Evolutionary conservation across 2,888 invertebrate species (phyloP), one percentile per base, ranked within the genome.

Genomic region (Thumatha senex): DNA sequence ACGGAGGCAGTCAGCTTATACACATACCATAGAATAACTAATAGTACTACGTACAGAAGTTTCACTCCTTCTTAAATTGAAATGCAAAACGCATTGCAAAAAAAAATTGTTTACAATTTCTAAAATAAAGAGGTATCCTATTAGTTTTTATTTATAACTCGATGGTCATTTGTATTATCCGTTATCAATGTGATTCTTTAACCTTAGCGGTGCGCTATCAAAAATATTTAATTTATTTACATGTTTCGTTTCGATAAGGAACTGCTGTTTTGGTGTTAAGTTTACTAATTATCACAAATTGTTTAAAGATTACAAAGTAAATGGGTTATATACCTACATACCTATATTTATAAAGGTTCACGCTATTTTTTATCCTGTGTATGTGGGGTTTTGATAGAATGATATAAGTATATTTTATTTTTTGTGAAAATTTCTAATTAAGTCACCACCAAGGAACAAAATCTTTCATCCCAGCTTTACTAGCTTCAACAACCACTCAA

Each of bases 131-230:
- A 11, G 39, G 18, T 39, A 14, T 42, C 31, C 75, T 61, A 67
- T 72, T 55, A 72, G 73, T 74, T 69, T 62, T 75, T 82, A 82
- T 82, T 80, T 81, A 76, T 76, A 75, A 76, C 73, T 52, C 61
- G 55, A 57, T 67, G 74, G 78, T 78, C 74, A 14, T 9, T 14
- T 36, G 15, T 36, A 45, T 45, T 45, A 64, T 61, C 48, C 58
- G 64, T 79, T 83, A 83, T 83, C 82, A 65, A 61, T 11, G 51
- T 82, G 81, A 80, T 79, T 80, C 79, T 72, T 72, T 82, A 78
- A 82, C 83, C 77, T 61, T 61, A 69, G 71, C 74, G 74, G 74
- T 65, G 59, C 58, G 60, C 54, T 73, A 74, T 71, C 72, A 64
- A 57, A 69, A 68, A 67, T 60, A 57, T 51, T 63, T 71, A 70